Conservation (phyloP, 2,113 vertebrate genomes). For the Nesogale talazaci region DNA sequence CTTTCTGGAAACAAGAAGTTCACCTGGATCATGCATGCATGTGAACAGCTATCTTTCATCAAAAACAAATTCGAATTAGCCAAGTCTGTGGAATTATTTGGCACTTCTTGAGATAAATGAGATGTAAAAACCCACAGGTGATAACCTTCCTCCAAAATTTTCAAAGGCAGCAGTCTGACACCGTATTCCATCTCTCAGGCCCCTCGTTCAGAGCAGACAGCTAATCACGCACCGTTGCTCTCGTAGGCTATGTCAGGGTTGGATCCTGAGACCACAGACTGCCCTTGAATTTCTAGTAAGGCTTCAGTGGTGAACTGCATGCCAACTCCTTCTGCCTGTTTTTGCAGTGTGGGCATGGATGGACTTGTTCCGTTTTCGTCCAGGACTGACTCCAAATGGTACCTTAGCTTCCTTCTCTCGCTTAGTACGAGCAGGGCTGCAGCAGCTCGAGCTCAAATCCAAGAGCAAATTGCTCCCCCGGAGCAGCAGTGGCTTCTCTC, state of each 20-base stretch:
- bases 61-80: conserved; percentile 23
- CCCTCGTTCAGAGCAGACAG: not conserved
- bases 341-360: not conserved
- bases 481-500: not conserved
- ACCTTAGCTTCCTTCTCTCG: not conserved
- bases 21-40: not conserved
- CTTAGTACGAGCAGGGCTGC: not conserved
- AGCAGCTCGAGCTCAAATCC: not conserved
- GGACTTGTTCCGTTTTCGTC: conserved; percentile 10
- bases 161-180: not conserved
- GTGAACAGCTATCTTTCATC: not conserved
- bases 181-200: not conserved
- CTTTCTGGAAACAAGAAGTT: not conserved
- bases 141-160: conserved; percentile 15
- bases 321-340: not conserved
- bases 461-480: not conserved
- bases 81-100: not conserved
- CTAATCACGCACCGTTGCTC: not conserved
- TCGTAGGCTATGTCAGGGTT: not conserved
- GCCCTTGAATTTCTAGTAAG: not conserved
- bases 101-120: not conserved
- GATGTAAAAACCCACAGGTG: not conserved
- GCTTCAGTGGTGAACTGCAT: not conserved
- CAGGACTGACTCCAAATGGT: not conserved
- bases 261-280: not conserved